Conservation (phyloP, 2,888 invertebrate species). For the Ophion costatus region DNA sequence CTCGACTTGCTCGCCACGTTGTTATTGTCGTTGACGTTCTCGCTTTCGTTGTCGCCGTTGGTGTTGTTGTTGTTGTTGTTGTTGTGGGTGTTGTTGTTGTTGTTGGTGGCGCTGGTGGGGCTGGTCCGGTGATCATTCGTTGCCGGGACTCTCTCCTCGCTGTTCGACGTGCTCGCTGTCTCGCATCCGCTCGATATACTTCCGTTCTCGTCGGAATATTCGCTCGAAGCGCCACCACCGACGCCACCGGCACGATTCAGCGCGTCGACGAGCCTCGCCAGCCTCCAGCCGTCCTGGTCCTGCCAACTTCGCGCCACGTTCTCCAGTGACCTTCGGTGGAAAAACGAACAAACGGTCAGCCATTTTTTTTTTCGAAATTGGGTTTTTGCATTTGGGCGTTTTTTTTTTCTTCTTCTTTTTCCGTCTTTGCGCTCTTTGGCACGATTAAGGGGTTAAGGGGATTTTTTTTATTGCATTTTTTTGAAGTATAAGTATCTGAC, state of each 20-base stretch:
- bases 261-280: conserved; percentile 79
- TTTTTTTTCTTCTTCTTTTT: too few relatives aligned
- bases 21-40: neutral
- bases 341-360: too few relatives aligned
- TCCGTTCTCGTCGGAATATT: conserved; percentile 81
- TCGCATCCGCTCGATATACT: conserved; percentile 92
- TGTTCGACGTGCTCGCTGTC: conserved; percentile 88
- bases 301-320: conserved; percentile 81
- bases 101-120: conserved; percentile 26
- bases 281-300: conserved; percentile 80
- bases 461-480: too few relatives aligned
- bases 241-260: conserved; percentile 74
- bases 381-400: too few relatives aligned
- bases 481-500: too few relatives aligned
- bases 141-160: conserved; percentile 80
- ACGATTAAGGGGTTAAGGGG: too few relatives aligned
- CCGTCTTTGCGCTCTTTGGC: too few relatives aligned
- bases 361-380: too few relatives aligned
- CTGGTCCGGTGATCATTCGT: conserved; percentile 75
- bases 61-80: conserved; percentile 35
- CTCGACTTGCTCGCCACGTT: conserved; percentile 55
- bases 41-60: conserved; percentile 17
- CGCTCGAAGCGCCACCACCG: conserved; percentile 70
- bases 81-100: conserved; percentile 10
- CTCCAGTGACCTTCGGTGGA: conserved; percentile 73